phyloP scores from a whole-genome alignment of 2,888 invertebrate genomes.

The Amblyteles armatorius region DNA sequence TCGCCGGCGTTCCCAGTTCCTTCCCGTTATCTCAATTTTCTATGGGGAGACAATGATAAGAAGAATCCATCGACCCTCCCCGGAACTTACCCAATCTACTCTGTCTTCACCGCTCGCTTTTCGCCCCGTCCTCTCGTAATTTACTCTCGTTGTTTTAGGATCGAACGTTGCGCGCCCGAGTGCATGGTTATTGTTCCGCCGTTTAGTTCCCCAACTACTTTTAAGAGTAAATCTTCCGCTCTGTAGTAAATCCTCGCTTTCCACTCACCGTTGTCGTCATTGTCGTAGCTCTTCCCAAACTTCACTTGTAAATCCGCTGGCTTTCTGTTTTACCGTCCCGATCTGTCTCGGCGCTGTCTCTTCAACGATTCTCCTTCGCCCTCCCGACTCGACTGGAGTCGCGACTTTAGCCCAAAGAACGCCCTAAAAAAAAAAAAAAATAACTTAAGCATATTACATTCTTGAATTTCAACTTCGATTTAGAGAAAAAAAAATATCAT shows the following conservation, averaged over 20 bases:
- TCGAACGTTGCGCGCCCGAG: background rate
- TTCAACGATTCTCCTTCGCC: slow-evolving; percentile 2
- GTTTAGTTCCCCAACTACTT: slow-evolving; percentile 60
- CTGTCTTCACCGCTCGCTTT: background rate
- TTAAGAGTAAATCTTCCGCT: slow-evolving; percentile 40
- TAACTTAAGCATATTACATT: background rate
- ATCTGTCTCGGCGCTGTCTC: background rate
- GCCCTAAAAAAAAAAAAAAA: background rate
- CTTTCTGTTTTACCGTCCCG: background rate
- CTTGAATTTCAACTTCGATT: background rate
- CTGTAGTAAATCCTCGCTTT: background rate
- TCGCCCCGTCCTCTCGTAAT: background rate
- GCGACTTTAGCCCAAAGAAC: background rate
- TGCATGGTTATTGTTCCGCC: slow-evolving; percentile 49
- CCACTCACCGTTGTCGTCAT: slow-evolving; percentile 5
- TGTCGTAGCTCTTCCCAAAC: slow-evolving; percentile 57
- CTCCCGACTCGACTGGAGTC: background rate
- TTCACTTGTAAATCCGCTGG: slow-evolving; percentile 73
- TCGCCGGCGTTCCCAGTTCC: too few relatives aligned
- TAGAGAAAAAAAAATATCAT: background rate
- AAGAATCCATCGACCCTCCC: too few relatives aligned
- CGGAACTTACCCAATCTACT: background rate
- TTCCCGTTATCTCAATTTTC: too few relatives aligned
- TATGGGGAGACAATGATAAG: too few relatives aligned
- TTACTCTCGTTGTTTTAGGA: background rate